These are phyloP conservation scores for Alviniconcha strummeri DNA, from an alignment of 2,888 invertebrate species.

Conservation along the genomic window DNA sequence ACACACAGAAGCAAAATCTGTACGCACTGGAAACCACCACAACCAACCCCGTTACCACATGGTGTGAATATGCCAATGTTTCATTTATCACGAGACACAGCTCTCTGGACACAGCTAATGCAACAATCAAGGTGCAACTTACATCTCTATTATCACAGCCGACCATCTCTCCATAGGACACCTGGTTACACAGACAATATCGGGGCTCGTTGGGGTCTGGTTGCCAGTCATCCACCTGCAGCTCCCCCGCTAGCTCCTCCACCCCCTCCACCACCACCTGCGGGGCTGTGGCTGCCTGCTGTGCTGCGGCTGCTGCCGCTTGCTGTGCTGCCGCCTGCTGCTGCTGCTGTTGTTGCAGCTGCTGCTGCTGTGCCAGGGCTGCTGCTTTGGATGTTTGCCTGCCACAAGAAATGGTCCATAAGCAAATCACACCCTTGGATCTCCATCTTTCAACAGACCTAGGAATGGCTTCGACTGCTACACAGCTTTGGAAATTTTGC, in stretches of 20 bases:
- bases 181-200: conserved; percentile 97
- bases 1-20: too few relatives aligned
- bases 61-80: too few relatives aligned
- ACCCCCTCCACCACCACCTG: conserved; percentile 58
- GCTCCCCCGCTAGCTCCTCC: conserved; percentile 59
- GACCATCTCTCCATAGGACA: conserved; percentile 98
- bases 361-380: conserved; percentile 50
- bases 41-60: too few relatives aligned
- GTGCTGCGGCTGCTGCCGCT: conserved; percentile 60
- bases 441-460: too few relatives aligned
- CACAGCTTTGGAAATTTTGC: too few relatives aligned
- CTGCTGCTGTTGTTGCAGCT: conserved; percentile 71
- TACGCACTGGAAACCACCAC: too few relatives aligned
- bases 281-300: conserved; percentile 65
- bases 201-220: conserved; percentile 97
- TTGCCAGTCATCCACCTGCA: conserved; percentile 83
- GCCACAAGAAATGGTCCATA: conserved; percentile 8
- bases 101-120: background rate
- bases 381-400: conserved; percentile 65
- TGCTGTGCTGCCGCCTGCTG: conserved; percentile 40
- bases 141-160: conserved; percentile 98
- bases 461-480: too few relatives aligned
- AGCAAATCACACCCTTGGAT: too few relatives aligned
- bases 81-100: too few relatives aligned
- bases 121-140: conserved; percentile 74